Conservation (phyloP, 2,113 vertebrate species). For the Mirounga angustirostris region DNA sequence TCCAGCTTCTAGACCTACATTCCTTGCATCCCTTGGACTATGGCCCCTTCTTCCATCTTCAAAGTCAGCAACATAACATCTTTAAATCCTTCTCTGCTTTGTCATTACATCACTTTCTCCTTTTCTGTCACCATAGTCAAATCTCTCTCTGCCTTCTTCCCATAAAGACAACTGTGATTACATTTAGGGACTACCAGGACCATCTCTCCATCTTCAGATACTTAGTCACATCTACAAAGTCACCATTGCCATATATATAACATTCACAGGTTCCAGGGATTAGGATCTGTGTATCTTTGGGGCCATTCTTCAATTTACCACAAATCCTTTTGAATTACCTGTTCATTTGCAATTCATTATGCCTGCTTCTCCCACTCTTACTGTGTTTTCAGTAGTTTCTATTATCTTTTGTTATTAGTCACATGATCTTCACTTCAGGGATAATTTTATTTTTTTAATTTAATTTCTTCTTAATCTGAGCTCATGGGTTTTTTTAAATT, state of each 20-base stretch:
- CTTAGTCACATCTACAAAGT: background rate
- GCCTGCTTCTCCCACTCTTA: background rate
- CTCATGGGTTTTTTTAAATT: background rate
- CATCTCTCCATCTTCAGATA: background rate
- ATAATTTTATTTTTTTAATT: background rate
- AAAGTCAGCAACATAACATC: background rate
- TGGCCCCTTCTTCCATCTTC: background rate
- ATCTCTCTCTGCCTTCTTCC: background rate
- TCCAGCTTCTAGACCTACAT: background rate
- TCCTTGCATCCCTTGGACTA: background rate
- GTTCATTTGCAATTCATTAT: background rate
- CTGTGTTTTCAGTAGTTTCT: background rate
- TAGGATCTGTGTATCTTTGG: background rate
- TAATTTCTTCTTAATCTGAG: background rate
- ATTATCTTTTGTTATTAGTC: background rate
- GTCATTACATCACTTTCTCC: background rate
- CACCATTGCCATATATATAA: background rate
- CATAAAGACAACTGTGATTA: background rate
- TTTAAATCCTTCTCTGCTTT: background rate
- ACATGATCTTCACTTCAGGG: background rate
- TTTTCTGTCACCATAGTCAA: conserved; percentile 9
- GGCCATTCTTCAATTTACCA: background rate
- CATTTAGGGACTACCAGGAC: background rate
- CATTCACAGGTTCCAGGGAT: background rate
- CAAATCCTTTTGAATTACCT: background rate